These are phyloP conservation scores for Ostrea denselamellosa DNA, from an alignment of 1,140 invertebrate genomes.

Conservation along the genomic window DNA sequence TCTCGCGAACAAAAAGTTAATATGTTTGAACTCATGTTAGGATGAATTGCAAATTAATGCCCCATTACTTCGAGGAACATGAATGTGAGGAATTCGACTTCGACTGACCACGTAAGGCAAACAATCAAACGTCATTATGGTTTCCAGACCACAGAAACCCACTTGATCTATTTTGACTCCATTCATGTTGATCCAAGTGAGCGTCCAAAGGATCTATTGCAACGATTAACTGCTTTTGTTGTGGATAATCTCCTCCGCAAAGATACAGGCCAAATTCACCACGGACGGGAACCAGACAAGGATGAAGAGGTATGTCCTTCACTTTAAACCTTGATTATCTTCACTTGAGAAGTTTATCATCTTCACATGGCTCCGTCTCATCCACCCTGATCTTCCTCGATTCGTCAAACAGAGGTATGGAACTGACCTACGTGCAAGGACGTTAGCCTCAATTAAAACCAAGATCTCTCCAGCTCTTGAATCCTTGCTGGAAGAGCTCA, in stretches of 20 bases:
- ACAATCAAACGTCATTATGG: constrained; percentile 42
- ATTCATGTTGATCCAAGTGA: constrained; percentile 48
- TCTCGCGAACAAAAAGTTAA: constrained; percentile 51
- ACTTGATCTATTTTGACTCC: constrained; percentile 52
- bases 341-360: constrained; percentile 57
- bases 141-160: constrained; percentile 41
- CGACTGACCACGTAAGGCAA: constrained; percentile 44
- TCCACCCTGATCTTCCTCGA: constrained; percentile 51
- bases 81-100: constrained; percentile 38
- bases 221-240: constrained; percentile 55
- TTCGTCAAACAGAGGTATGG: constrained; percentile 58
- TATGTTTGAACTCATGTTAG: constrained; percentile 22
- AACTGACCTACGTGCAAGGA: constrained; percentile 51
- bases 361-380: constrained; percentile 50
- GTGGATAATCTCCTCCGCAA: constrained; percentile 54
- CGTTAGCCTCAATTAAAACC: constrained; percentile 57
- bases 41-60: constrained; percentile 19
- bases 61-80: background rate
- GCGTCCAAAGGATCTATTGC: constrained; percentile 57
- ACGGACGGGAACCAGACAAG: background rate
- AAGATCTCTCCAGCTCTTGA: constrained; percentile 56
- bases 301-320: constrained; percentile 53
- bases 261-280: constrained; percentile 45
- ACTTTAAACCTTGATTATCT: constrained; percentile 54
- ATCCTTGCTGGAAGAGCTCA: constrained; percentile 54